Conservation (phyloP, 2,113 vertebrate genomes). For the Anoura caudifer region DNA sequence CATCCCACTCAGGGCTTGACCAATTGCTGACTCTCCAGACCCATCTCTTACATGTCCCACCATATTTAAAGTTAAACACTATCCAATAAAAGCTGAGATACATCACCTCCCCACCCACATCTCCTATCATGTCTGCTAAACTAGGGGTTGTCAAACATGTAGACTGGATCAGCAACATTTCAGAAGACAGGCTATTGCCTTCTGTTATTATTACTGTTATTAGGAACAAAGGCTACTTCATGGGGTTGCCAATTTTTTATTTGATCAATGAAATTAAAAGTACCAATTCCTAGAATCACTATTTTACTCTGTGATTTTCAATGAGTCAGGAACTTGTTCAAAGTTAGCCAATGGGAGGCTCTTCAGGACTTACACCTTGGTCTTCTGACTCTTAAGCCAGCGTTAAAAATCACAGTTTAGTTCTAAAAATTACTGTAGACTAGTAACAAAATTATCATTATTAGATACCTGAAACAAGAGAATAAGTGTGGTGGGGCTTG, state of each 20-base stretch:
- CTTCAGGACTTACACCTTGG: background rate
- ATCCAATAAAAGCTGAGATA: background rate
- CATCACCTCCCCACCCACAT: background rate
- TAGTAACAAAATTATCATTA: background rate
- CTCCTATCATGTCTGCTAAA: background rate
- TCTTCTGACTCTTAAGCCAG: background rate
- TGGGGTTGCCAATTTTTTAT: background rate
- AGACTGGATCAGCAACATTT: background rate
- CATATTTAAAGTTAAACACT: background rate
- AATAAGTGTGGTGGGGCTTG: background rate
- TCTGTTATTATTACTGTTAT: background rate
- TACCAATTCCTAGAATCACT: background rate
- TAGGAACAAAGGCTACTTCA: background rate
- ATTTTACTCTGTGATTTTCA: background rate
- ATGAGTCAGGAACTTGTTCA: background rate
- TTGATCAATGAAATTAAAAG: background rate
- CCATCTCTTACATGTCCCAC: background rate
- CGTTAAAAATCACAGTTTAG: background rate
- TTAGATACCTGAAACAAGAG: background rate
- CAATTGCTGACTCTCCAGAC: background rate
- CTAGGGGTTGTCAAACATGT: background rate
- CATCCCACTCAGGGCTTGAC: background rate
- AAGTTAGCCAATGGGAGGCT: background rate
- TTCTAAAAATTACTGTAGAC: background rate
- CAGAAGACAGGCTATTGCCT: background rate